These are phyloP conservation scores for Laupala kohalensis DNA, from an alignment of 1,140 invertebrate species.

Conservation along the genomic window DNA sequence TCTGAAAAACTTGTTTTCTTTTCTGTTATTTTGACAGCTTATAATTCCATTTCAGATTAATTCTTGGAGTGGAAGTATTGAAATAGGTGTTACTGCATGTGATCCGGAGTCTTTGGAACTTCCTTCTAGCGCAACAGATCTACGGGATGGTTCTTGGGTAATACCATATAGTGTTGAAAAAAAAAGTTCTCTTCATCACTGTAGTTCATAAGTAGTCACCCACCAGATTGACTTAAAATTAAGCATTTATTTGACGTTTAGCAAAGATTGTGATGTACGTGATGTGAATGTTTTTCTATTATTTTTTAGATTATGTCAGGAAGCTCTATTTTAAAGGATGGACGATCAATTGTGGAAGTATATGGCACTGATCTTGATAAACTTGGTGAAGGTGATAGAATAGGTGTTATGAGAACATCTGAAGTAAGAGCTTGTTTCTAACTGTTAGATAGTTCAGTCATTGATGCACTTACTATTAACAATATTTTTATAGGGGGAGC, in stretches of 20 bases:
- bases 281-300: slow-evolving; percentile 13
- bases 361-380: slow-evolving; percentile 76
- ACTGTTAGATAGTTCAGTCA: not conserved
- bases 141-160: slow-evolving; percentile 77
- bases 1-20: too few relatives aligned
- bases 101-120: slow-evolving; percentile 69
- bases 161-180: slow-evolving; percentile 10
- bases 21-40: too few relatives aligned
- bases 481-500: slow-evolving; percentile 45
- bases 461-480: not conserved
- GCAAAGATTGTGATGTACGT: slow-evolving; percentile 10
- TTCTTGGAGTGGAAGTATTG: slow-evolving; percentile 81
- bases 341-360: slow-evolving; percentile 57
- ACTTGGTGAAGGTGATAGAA: slow-evolving; percentile 68
- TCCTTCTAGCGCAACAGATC: slow-evolving; percentile 69
- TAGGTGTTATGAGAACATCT: slow-evolving; percentile 69
- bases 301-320: slow-evolving; percentile 61
- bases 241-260: too few relatives aligned
- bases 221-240: too few relatives aligned
- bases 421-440: slow-evolving; percentile 36
- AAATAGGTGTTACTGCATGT: slow-evolving; percentile 78
- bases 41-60: slow-evolving; percentile 49
- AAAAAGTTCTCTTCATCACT: not conserved
- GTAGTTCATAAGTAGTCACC: not conserved
- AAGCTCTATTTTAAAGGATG: slow-evolving; percentile 71